Base-by-base conservation (phyloP, 1,140 invertebrate species). In the Heliconius melpomene region DNA sequence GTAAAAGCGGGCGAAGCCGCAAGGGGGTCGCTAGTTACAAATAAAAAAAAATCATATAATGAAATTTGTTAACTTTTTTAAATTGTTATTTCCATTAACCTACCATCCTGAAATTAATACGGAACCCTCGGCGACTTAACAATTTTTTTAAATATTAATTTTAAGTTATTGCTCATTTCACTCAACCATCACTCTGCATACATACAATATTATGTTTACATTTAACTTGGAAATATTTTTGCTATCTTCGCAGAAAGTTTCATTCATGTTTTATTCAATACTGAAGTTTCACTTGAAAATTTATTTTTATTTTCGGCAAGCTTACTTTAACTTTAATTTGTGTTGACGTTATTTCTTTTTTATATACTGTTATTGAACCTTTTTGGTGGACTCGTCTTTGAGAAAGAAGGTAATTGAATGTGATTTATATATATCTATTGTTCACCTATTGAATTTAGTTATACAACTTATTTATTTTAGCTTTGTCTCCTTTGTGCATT, bases 201-300 rank as follows among this genome's bases (percentile, higher is more conserved):
- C 54, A 46, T 23, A 73, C 72, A 40, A 73, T 73, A 66, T 79
- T 74, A 60, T 74, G 26, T 79, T 74, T 79, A 72, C 40, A 50
- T 50, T 79, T 26, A 18, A 46, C 71, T 50, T 79, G 26, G 16
- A 26, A 74, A 32, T 79, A 60, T 70, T 74, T 38, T 76, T 29
- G 60, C 26, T 66, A 66, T 66, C 23, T 29, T 5, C 26, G 5
- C 26, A 29, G 11, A 26, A 29, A 66, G 11, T 66, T 66, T 66
- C 23, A 66, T 26, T 66, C 26, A 66, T 66, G 60, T 66, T 26
- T 66, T 66, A 66, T 66, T 66, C 60, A 66, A 66, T 26, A 66
- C 26, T 66, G 60, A 66, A 66, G 60, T 66, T 66, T 66, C 60
- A 66, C 26, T 66, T 66, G 60, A 29, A 66, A 66, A 18, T 66